These are phyloP conservation scores for Vesta saturnalis DNA, from an alignment of 2,888 invertebrate species.

Conservation along the genomic window DNA sequence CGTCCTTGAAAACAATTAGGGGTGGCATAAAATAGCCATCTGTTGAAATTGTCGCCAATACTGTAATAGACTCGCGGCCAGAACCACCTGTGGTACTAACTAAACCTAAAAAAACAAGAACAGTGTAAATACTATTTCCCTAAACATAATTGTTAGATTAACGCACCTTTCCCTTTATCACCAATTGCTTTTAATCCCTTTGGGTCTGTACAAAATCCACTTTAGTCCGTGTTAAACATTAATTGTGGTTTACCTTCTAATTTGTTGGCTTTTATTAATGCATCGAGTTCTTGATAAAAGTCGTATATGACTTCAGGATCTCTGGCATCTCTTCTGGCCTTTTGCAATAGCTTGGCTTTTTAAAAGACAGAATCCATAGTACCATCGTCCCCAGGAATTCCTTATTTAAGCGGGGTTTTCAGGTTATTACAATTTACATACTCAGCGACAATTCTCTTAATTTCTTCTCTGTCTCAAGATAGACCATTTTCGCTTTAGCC, in stretches of 20 bases:
- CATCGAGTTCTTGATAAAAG: not conserved
- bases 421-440: not conserved
- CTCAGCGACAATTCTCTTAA: not conserved
- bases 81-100: slow-evolving; percentile 40
- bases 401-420: not conserved
- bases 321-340: not conserved
- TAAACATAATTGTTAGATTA: not conserved
- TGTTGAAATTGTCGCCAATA: slow-evolving; percentile 41
- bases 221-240: slow-evolving; percentile 43
- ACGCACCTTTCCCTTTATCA: slow-evolving; percentile 33
- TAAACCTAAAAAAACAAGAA: slow-evolving; percentile 17
- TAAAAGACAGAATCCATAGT: not conserved
- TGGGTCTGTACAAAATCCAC: slow-evolving; percentile 43
- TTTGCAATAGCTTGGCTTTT: not conserved
- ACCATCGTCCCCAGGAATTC: not conserved
- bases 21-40: slow-evolving; percentile 38
- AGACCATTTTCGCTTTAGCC: too few species aligned
- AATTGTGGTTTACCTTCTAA: slow-evolving; percentile 14
- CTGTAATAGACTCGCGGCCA: slow-evolving; percentile 42
- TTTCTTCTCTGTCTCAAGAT: not conserved
- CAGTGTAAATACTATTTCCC: too few species aligned
- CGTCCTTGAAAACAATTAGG: slow-evolving; percentile 45
- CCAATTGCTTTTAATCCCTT: slow-evolving; percentile 41
- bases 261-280: too few species aligned
- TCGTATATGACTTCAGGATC: not conserved